A percentile compares a stretch with the other conserved stretches of the same genome.
These are phyloP conservation scores for Patella pellucida DNA, from an alignment of 2,888 invertebrate genomes.

Conservation along the genomic window DNA sequence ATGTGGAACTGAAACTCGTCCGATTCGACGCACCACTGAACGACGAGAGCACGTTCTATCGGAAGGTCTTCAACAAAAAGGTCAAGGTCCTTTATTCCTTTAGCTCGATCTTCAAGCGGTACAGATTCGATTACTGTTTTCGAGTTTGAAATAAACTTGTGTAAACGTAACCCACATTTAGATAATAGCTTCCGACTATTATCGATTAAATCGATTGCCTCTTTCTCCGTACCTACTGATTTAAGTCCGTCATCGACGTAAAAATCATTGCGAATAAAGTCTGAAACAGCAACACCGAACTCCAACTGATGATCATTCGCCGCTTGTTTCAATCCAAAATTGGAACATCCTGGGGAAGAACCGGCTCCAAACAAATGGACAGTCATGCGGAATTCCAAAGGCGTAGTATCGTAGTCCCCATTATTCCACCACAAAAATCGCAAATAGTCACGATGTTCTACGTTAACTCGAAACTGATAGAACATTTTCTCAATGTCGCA, in stretches of 20 bases:
- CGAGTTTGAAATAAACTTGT: too few relatives aligned
- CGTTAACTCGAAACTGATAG: slow-evolving; percentile 16
- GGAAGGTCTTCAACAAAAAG: slow-evolving; percentile 12
- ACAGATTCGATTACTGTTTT: too few relatives aligned
- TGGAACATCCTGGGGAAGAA: slow-evolving; percentile 36
- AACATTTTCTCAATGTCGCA: slow-evolving; percentile 22
- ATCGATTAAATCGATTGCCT: too few relatives aligned
- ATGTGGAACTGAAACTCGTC: too few relatives aligned
- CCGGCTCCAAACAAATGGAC: slow-evolving; percentile 36
- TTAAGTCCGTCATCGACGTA: slow-evolving; percentile 43
- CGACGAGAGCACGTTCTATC: slow-evolving; percentile 10
- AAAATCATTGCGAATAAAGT: slow-evolving; percentile 33
- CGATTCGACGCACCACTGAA: slow-evolving; percentile 12
- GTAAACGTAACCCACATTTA: too few relatives aligned
- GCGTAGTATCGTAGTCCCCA: slow-evolving; percentile 13
- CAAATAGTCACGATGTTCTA: slow-evolving; percentile 27
- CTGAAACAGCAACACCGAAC: slow-evolving; percentile 31
- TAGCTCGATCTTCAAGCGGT: background rate
- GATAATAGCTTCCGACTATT: too few relatives aligned
- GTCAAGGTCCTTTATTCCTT: slow-evolving; percentile 9
- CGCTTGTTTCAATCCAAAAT: slow-evolving; percentile 30
- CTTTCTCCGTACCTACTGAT: slow-evolving; percentile 20
- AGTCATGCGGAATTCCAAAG: slow-evolving; percentile 25
- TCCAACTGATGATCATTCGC: slow-evolving; percentile 20
- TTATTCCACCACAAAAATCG: slow-evolving; percentile 15